Base-by-base conservation (phyloP, 1,140 invertebrate genomes). In the Saccostrea glomerata region DNA sequence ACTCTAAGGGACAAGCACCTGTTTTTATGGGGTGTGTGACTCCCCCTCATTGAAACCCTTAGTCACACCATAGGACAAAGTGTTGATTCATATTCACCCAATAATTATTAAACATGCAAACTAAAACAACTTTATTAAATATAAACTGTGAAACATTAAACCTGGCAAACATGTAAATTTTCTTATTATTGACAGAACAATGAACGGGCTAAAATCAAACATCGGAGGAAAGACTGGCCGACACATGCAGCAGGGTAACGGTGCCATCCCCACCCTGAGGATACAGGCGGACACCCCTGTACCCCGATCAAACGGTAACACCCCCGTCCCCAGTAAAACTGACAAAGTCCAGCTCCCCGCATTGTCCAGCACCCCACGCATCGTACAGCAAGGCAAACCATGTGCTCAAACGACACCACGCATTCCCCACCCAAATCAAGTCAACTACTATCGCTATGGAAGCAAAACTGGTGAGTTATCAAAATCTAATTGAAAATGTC, bases 241-340 rank as follows among this genome's bases (percentile, higher is more conserved):
- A 84, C 84, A 66, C 58, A 84, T 70, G 66, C 60, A 73, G 70
- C 70, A 73, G 63, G 87, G 90, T 82, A 82, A n/a, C 55, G 70
- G 73, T 55, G 88, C 90, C 60, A 92, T 93, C 17, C 93, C 93
- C 6, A 91, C 90, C 20, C 87, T 93, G 23, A 87, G 92, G n/a
- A 92, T 93, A 60, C 93, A 93, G 86, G 83, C 92, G 0, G 92
- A 92, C 23, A 93, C 93, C 6, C 93, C 93, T 17, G 89, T 93
- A 7, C 92, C 92, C 13, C 87, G 90, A 12, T 91, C 92, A 60
- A 89, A 47, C 15, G 87, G 91, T 6, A 91, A 87, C 70, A 92
- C 93, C n/a, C 92, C 92, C 2, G 89, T 91, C 17, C 92, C 92
- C 15, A 66, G 83, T 36, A 58, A 84, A 30, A 85, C 84, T 23